Evolutionary conservation across 2,113 vertebrate genomes (phyloP), one percentile per base, ranked within the genome.

Genomic region (Hymenochirus boettgeri): DNA sequence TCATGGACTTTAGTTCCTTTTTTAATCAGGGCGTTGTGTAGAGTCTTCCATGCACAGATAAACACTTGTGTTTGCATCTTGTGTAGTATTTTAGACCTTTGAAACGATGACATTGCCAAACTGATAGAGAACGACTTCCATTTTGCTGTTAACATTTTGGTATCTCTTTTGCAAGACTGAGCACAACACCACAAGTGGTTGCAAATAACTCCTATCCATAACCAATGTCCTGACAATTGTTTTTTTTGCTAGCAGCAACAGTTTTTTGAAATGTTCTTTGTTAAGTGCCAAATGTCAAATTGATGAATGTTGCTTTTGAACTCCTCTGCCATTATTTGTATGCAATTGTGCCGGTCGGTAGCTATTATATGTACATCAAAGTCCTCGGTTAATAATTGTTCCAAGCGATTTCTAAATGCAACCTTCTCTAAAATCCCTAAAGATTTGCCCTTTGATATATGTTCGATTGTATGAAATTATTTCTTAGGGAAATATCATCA

Each of bases 401-500:
- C 50, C 2, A 52, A 2, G 12, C 24, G n/a, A 5, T 18, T 2
- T 26, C 26, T 22, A 12, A 52, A 26, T 5, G 50, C 23, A 5
- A 7, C 7, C 7, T 25, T 23, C 15, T 52, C n/a, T n/a, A n/a
- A 22, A 11, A 25, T 15, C 6, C 12, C 22, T 6, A 5, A 5
- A 2, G 23, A 52, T 13, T 22, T 18, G 9, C 3, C 11, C 23
- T 18, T 24, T 25, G 21, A 2, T 17, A 11, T 17, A 18, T 25
- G 50, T 26, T 18, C 23, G 3, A 25, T 52, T 23, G 18, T 26
- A 52, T 9, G 22, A 23, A 10, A 52, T 6, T 2, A 52, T 52
- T 52, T 52, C 26, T 52, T 17, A 17, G 50, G 15, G 17, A n/a
- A 7, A 25, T 10, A 52, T 52, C 50, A 52, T 52, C 50, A 52